phyloP scores from a whole-genome alignment of 2,113 vertebrate genomes.

The Notarius quadriscutis region DNA sequence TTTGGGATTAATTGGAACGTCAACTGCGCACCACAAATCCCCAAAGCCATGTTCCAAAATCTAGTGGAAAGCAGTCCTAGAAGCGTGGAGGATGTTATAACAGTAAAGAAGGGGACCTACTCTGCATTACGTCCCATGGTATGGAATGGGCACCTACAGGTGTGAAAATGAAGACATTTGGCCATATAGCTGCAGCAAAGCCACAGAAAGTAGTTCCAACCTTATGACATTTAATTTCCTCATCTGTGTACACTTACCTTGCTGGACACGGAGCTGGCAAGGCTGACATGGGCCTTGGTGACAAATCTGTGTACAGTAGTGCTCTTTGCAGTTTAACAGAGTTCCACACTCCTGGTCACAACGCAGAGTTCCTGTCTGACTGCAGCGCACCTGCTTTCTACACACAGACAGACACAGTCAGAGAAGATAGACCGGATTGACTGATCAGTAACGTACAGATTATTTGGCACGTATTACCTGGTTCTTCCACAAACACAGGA shows the following conservation, averaged over 20 bases:
- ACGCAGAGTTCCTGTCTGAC: conserved; percentile 80
- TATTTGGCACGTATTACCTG: conserved; percentile 71
- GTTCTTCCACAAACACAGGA: conserved; percentile 89
- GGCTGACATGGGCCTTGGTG: conserved; percentile 85
- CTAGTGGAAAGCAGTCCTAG: not conserved
- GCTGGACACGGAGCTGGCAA: conserved; percentile 83
- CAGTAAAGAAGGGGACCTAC: not conserved
- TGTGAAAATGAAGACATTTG: not conserved
- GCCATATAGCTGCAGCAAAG: not conserved
- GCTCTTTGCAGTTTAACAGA: conserved; percentile 85
- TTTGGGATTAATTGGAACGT: not conserved
- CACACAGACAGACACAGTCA: not conserved
- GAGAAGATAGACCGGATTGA: not conserved
- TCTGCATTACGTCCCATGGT: not conserved
- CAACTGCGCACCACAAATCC: not conserved
- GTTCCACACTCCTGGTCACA: conserved; percentile 85
- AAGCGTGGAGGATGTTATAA: not conserved
- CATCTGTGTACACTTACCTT: conserved; percentile 72
- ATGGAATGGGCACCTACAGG: not conserved
- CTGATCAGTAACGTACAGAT: not conserved
- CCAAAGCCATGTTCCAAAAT: no score
- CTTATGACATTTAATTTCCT: not conserved
- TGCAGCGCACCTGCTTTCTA: conserved; percentile 93
- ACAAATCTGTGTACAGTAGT: conserved; percentile 87
- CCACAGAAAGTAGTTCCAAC: not conserved